Percentiles rank a stretch among this genome's conserved stretches.
Evolutionary conservation across 2,113 vertebrate genomes (phyloP).

Genomic region (Tragulus kanchil): DNA sequence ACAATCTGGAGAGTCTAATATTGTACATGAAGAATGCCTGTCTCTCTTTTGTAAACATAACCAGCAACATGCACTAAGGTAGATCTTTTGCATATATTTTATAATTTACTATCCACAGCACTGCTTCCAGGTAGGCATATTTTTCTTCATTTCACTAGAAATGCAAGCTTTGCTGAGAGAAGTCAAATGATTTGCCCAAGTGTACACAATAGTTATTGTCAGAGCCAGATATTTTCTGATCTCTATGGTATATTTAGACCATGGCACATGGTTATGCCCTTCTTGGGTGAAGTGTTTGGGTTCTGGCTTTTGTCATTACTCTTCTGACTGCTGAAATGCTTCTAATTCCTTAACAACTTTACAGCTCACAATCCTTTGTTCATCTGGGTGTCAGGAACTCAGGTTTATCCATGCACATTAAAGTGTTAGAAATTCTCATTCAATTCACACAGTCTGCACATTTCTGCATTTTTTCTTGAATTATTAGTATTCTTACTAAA

Average conservation of each 20-base stretch:
- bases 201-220: neutral
- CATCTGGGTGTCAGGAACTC: neutral
- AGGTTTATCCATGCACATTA: neutral
- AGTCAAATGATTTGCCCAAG: neutral
- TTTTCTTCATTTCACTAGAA: neutral
- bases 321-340: neutral
- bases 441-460: neutral
- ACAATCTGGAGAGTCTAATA: neutral
- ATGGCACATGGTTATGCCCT: neutral
- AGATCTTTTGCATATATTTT: neutral
- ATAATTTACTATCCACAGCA: neutral
- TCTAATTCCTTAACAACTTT: conserved; percentile 19
- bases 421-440: conserved; percentile 33
- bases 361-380: neutral
- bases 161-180: neutral
- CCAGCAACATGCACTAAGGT: neutral
- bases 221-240: neutral
- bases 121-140: neutral
- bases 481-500: conserved; percentile 38
- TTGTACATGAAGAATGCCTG: neutral
- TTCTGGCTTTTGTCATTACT: neutral
- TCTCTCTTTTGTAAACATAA: conserved; percentile 6
- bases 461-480: neutral
- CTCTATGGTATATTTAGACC: neutral
- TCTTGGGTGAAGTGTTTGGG: neutral